Evolutionary conservation across 1,140 invertebrate species (phyloP).

Genomic region (Brachionus manjavacas): DNA sequence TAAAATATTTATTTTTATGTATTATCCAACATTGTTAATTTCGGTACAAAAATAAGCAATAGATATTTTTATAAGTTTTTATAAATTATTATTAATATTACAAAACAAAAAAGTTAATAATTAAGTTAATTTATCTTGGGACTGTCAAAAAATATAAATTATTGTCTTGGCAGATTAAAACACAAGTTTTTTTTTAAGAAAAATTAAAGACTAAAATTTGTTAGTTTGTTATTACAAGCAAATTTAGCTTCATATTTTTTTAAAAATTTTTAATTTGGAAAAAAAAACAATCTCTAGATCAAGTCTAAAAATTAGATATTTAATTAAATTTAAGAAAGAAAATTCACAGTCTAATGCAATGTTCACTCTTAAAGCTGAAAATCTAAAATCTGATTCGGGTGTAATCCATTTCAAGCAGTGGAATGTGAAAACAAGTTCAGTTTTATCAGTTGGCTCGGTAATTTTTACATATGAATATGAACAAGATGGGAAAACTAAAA

Average conservation of each 20-base stretch:
- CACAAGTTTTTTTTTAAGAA: too few species aligned
- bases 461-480: constrained; percentile 28
- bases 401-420: not conserved
- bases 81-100: too few species aligned
- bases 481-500: not conserved
- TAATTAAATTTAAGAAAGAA: not conserved
- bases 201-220: not conserved
- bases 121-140: too few species aligned
- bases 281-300: not conserved
- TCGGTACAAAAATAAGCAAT: too few species aligned
- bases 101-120: too few species aligned
- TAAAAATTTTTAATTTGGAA: not conserved
- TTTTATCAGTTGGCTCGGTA: not conserved
- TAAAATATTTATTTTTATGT: too few species aligned
- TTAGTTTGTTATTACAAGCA: not conserved
- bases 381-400: not conserved
- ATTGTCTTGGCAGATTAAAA: too few species aligned
- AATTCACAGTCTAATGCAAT: not conserved
- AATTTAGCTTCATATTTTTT: not conserved
- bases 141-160: too few species aligned
- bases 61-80: too few species aligned
- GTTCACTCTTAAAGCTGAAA: not conserved
- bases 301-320: not conserved
- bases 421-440: not conserved
- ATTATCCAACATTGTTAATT: too few species aligned